Percentiles rank a stretch among this genome's conserved stretches.
These are phyloP conservation scores for Megalopta genalis DNA, from an alignment of 1,140 invertebrate genomes.

Conservation along the genomic window DNA sequence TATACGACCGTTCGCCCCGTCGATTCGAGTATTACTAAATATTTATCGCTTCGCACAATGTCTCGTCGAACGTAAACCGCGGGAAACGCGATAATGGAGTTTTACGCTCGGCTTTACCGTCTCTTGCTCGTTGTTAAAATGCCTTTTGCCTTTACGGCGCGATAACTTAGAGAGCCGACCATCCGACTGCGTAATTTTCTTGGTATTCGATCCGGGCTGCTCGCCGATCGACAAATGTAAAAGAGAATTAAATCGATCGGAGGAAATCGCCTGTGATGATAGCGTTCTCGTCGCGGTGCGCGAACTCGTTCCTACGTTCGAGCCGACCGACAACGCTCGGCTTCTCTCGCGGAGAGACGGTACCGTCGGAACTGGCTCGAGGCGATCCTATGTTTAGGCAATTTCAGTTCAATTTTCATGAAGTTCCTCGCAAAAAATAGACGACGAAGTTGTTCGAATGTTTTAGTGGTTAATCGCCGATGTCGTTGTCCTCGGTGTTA, in stretches of 20 bases:
- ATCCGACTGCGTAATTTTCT: background rate
- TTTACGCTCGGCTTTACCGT: constrained; percentile 28
- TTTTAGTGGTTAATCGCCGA: no score
- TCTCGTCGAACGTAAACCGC: constrained; percentile 15
- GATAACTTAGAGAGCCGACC: constrained; percentile 4
- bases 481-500: no score
- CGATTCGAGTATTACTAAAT: background rate
- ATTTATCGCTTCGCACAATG: constrained; percentile 25
- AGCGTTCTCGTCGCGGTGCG: background rate
- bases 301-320: no score
- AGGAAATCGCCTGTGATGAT: no score
- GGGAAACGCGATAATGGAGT: constrained; percentile 31
- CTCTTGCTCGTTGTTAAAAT: constrained; percentile 26
- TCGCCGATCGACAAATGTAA: background rate
- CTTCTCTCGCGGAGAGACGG: background rate
- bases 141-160: constrained; percentile 26
- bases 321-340: no score
- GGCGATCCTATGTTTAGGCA: no score
- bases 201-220: background rate
- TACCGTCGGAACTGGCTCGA: background rate
- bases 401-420: no score
- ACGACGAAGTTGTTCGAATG: no score
- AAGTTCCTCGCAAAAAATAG: no score
- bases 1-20: background rate
- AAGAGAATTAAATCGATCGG: constrained; percentile 13